These are phyloP conservation scores for Trichomalopsis sarcophagae DNA, from an alignment of 1,140 invertebrate species.

Conservation along the genomic window DNA sequence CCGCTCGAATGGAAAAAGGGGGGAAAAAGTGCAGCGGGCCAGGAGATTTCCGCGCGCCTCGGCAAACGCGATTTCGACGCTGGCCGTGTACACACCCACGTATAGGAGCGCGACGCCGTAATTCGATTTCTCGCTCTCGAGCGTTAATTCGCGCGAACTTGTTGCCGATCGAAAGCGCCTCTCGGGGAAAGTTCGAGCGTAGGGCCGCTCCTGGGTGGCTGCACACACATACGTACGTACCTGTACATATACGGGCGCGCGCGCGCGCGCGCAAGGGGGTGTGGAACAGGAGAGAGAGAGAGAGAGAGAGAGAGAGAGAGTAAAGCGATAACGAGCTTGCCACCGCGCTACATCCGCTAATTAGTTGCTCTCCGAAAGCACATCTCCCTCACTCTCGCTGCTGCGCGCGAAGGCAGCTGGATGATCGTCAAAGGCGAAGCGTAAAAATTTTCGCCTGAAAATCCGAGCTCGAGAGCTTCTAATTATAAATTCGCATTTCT, in stretches of 20 bases:
- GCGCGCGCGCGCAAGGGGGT: too few relatives aligned
- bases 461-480: conserved; percentile 14
- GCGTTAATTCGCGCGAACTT: conserved; percentile 5
- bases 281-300: too few relatives aligned
- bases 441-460: neutral
- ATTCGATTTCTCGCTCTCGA: conserved; percentile 9
- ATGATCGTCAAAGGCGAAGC: neutral
- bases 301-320: neutral
- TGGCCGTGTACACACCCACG: neutral
- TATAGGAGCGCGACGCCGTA: neutral
- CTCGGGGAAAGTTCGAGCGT: too few relatives aligned
- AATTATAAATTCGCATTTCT: conserved; percentile 42
- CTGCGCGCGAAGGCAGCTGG: neutral
- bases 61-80: neutral
- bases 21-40: neutral
- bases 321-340: conserved; percentile 44
- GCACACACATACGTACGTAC: too few relatives aligned
- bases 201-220: too few relatives aligned
- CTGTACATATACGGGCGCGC: too few relatives aligned
- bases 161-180: neutral
- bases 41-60: too few relatives aligned
- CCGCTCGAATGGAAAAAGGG: neutral
- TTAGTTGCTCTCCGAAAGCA: conserved; percentile 36
- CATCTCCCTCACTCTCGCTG: neutral
- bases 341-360: conserved; percentile 24